Conservation (phyloP, 2,888 invertebrate genomes). For the Allygus modestus region DNA sequence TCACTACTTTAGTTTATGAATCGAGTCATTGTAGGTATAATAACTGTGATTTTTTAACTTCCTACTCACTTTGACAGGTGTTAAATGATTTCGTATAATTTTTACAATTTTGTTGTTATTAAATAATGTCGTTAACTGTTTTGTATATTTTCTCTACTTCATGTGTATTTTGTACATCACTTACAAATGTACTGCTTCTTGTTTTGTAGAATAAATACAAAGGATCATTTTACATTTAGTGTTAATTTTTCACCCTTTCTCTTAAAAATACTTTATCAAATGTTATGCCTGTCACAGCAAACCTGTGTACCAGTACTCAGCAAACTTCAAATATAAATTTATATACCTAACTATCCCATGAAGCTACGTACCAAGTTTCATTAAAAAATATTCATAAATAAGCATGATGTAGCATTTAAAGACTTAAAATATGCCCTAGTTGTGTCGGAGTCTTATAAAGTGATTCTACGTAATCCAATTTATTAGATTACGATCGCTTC, state of each 20-base stretch:
- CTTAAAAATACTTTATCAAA: too few relatives aligned
- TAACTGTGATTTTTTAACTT: constrained; percentile 47
- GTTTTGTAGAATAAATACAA: constrained; percentile 51
- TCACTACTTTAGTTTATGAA: background rate
- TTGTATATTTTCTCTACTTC: constrained; percentile 33
- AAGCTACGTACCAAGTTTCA: too few relatives aligned
- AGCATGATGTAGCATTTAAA: too few relatives aligned
- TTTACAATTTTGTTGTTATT: constrained; percentile 41
- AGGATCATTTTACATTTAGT: constrained; percentile 7
- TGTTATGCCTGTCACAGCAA: too few relatives aligned
- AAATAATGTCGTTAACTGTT: constrained; percentile 22
- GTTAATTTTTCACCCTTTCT: constrained; percentile 1
- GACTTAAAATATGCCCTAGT: too few relatives aligned
- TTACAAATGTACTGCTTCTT: constrained; percentile 50
- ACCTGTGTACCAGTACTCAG: too few relatives aligned
- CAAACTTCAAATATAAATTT: too few relatives aligned
- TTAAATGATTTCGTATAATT: constrained; percentile 32
- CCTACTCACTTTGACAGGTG: constrained; percentile 52
- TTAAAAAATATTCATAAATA: too few relatives aligned
- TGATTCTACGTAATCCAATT: too few relatives aligned
- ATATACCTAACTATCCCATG: too few relatives aligned
- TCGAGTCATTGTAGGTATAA: background rate
- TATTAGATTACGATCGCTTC: too few relatives aligned
- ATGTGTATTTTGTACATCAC: constrained; percentile 56
- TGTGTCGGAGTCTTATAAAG: too few relatives aligned